Base-by-base conservation (phyloP, 2,888 invertebrate genomes). In the Chalcosyrphus nemorum region DNA sequence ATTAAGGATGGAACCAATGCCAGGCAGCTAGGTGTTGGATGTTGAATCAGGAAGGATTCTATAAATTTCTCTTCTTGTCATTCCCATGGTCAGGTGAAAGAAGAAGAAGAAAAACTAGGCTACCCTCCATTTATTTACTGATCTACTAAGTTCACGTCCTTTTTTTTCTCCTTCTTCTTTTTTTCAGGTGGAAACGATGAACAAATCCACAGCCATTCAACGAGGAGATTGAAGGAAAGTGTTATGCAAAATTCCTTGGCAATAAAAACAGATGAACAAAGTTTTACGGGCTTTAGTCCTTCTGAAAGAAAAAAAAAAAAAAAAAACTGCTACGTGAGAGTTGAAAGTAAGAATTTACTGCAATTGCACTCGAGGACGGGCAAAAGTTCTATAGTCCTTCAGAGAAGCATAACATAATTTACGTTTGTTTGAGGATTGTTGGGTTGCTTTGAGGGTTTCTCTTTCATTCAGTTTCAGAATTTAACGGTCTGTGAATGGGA, bases 341-440 rank as follows among this genome's bases (percentile, higher is more conserved):
- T 29, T 54, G 52, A 43, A 54, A 54, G 66, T 54, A 52, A 52
- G 52, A 65, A 65, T 65, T 65, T 52, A 65, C 65, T 50, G 38
- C 52, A 50, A 15, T 38, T 52, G 65, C 41, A 66, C 3, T n/a
- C 13, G 2, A 47, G 45, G 21, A 63, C 13, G 63, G 13, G 63
- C 17, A 13, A 43, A n/a, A 29, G 47, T 21, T 24, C 35, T 9
- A n/a, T n/a, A 21, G 63, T 19, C 17, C n/a, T 38, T 66, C 24
- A 35, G 13, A 66, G 11, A 15, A 52, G 65, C 27, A 38, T 27
- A 27, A 38, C 66, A 54, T 68, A 41, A 68, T 68, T 68, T 68
- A 68, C 66, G 19, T 41, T 68, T 54, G 50, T 50, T 65, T 13
- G 19, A 50, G 50, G 35, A 35, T 24, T 47, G 11, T 21, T 47